Evolutionary conservation across 2,888 invertebrate genomes (phyloP).

Genomic region (Lumbricus terrestris): DNA sequence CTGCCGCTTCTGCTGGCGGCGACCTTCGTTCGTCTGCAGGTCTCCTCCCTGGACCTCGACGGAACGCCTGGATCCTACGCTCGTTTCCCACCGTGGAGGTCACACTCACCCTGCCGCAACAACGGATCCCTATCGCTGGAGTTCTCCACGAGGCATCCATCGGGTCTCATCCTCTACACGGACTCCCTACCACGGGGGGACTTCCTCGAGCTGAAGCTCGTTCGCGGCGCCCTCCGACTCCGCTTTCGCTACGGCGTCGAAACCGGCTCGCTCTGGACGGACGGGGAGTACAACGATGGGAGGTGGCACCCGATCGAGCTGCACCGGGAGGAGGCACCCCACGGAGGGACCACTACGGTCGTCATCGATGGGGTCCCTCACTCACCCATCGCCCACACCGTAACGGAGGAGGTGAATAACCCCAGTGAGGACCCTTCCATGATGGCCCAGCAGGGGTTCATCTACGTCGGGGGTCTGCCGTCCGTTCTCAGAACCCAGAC

Average conservation of each 20-base stretch:
- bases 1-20: background rate
- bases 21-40: background rate
- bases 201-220: conserved; percentile 8
- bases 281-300: background rate
- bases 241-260: background rate
- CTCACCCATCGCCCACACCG: background rate
- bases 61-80: background rate
- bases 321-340: background rate
- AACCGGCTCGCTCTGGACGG: background rate
- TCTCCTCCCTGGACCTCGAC: background rate
- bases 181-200: background rate
- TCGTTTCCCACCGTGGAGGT: background rate
- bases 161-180: background rate
- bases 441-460: background rate
- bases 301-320: background rate
- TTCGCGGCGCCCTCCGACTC: background rate
- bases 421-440: background rate
- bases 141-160: background rate
- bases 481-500: background rate
- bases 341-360: too few relatives aligned
- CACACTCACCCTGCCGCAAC: background rate
- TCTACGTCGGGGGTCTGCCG: background rate
- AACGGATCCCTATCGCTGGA: background rate
- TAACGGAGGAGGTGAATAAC: background rate
- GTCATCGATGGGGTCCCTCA: background rate